Evolutionary conservation across 2,888 invertebrate species (phyloP).

Genomic region (Sicus ferrugineus): DNA sequence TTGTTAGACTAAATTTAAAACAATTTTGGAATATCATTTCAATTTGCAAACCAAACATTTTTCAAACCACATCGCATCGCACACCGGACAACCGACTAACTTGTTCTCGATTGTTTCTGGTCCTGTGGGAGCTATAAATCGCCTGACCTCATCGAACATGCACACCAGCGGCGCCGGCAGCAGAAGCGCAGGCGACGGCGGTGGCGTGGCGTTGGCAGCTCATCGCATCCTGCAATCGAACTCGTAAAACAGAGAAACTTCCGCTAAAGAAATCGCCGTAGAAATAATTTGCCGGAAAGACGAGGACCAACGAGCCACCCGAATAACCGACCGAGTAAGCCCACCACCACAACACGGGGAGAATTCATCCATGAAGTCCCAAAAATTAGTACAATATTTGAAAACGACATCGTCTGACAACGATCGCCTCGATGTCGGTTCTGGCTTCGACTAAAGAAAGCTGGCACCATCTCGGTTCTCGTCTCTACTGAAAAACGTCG

Average conservation of each 20-base stretch:
- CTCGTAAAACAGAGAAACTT: conserved; percentile 15
- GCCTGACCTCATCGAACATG: conserved; percentile 15
- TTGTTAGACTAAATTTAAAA: conserved; percentile 32
- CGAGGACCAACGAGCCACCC: neutral
- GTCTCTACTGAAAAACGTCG: too few species aligned
- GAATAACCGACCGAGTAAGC: neutral
- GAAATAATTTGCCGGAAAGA: neutral
- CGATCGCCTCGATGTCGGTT: too few species aligned
- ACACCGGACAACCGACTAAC: neutral
- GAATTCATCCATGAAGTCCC: too few species aligned
- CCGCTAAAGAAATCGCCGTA: conserved; percentile 1
- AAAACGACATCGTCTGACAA: too few species aligned
- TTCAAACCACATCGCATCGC: neutral
- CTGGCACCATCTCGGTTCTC: too few species aligned
- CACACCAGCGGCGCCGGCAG: conserved; percentile 4
- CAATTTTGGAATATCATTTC: conserved; percentile 39
- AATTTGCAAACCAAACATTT: conserved; percentile 30
- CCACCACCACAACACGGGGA: too few species aligned
- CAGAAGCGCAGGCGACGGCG: too few species aligned
- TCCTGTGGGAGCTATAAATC: conserved; percentile 37
- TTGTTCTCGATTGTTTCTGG: conserved; percentile 19
- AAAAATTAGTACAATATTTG: too few species aligned
- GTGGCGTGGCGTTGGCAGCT: neutral
- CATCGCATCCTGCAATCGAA: conserved; percentile 13
- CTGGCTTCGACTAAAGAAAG: too few species aligned